Evolutionary conservation across 2,888 invertebrate genomes (phyloP).

Genomic region (Cetonia aurata): DNA sequence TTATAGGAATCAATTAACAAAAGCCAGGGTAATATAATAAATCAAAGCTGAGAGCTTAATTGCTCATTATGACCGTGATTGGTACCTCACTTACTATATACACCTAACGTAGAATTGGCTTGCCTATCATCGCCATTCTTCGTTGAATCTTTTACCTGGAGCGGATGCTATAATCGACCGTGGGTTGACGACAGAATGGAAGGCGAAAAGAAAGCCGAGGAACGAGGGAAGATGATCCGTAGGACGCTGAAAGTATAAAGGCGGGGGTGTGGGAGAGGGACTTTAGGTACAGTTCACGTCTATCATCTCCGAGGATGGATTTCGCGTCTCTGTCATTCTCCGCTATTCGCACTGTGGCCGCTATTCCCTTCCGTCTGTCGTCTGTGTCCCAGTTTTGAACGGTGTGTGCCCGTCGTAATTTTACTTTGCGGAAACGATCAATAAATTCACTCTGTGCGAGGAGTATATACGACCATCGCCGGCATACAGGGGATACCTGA

Average conservation of each 20-base stretch:
- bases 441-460: constrained; percentile 22
- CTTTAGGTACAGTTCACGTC: constrained; percentile 18
- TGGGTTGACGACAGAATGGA: not conserved
- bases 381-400: constrained; percentile 20
- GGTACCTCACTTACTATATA: constrained; percentile 17
- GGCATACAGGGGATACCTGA: not conserved
- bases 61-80: constrained; percentile 36
- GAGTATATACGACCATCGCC: constrained; percentile 13
- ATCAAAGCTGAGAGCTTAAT: constrained; percentile 34
- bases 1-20: constrained; percentile 35
- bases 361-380: not conserved
- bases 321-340: not conserved
- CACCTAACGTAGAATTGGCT: not conserved
- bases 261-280: not conserved
- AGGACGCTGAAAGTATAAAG: not conserved
- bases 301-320: constrained; percentile 10
- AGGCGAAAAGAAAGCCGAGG: constrained; percentile 3
- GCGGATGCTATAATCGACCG: constrained; percentile 19
- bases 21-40: constrained; percentile 32
- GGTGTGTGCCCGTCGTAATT: constrained; percentile 17
- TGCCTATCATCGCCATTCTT: not conserved
- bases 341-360: not conserved
- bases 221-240: not conserved
- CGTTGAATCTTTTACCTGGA: constrained; percentile 14
- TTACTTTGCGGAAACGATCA: constrained; percentile 32